Conservation (phyloP, 2,113 vertebrate species). For the Elanus axillaris region DNA sequence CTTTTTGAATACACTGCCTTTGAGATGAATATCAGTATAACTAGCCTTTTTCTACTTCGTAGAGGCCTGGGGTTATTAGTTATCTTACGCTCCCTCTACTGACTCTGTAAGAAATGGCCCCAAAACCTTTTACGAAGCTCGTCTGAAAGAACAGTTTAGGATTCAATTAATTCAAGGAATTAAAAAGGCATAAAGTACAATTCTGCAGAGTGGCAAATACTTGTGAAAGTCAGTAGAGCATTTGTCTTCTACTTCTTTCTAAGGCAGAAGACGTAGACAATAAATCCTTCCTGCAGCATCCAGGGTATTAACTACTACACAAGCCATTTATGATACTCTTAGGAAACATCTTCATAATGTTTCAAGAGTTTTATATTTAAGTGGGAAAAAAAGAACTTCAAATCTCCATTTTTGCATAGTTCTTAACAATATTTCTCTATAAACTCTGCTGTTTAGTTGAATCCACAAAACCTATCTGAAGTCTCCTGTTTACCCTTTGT, state of each 20-base stretch:
- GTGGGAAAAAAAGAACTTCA: background rate
- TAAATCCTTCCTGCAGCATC: background rate
- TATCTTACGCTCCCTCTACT: conserved; percentile 25
- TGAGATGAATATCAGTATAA: background rate
- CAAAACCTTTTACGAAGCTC: background rate
- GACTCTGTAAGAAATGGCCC: background rate
- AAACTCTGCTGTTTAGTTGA: background rate
- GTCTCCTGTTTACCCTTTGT: background rate
- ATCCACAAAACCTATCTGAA: background rate
- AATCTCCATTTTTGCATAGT: background rate
- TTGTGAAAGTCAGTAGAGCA: background rate
- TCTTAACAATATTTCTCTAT: background rate
- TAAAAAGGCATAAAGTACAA: background rate
- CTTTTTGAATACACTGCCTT: background rate
- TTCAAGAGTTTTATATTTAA: background rate
- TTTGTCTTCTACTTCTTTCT: background rate
- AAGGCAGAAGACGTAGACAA: background rate
- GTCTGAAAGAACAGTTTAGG: background rate
- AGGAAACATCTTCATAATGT: background rate
- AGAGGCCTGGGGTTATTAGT: background rate
- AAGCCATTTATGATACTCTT: background rate
- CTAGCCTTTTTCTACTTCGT: background rate
- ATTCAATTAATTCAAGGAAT: background rate
- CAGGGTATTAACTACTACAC: background rate
- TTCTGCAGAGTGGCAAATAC: background rate